A percentile compares a stretch with the other conserved stretches of the same genome.
Conservation (phyloP, 2,797 vertebrate species). For the Poeciliopsis presidionis region DNA sequence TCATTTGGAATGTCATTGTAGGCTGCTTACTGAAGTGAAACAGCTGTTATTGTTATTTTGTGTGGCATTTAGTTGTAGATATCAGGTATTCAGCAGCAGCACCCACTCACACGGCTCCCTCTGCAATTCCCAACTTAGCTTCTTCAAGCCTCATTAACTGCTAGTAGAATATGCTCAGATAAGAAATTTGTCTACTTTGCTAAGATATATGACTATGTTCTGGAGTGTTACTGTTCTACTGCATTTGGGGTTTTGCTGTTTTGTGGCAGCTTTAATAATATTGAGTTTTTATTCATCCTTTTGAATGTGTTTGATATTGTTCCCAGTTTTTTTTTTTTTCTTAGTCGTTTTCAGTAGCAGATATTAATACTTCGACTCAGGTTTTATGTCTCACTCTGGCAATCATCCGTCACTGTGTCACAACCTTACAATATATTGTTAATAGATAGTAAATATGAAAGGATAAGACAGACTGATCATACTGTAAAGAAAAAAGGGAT, state of each 20-base stretch:
- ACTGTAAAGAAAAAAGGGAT: background rate
- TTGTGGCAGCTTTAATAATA: background rate
- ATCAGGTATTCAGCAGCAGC: slow-evolving; percentile 41
- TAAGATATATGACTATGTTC: slow-evolving; percentile 44
- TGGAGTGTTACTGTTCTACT: slow-evolving; percentile 38
- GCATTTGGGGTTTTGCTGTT: background rate
- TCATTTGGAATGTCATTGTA: slow-evolving; percentile 39
- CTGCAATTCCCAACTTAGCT: slow-evolving; percentile 38
- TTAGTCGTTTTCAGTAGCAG: background rate
- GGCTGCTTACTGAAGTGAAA: slow-evolving; percentile 26
- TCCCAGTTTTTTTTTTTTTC: background rate
- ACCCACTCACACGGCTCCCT: slow-evolving; percentile 28
- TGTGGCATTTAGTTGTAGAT: slow-evolving; percentile 6
- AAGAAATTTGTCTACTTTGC: slow-evolving; percentile 44
- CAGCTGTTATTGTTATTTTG: slow-evolving; percentile 31
- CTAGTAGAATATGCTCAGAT: slow-evolving; percentile 42
- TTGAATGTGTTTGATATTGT: background rate
- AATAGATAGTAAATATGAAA: background rate
- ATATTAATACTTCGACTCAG: background rate
- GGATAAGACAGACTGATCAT: background rate
- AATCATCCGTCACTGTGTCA: background rate
- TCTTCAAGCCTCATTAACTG: slow-evolving; percentile 57
- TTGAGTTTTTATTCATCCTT: background rate
- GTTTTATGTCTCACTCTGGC: background rate
- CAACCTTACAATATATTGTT: background rate